phyloP scores from a whole-genome alignment of 1,140 invertebrate genomes.

The Drosophila ambigua region DNA sequence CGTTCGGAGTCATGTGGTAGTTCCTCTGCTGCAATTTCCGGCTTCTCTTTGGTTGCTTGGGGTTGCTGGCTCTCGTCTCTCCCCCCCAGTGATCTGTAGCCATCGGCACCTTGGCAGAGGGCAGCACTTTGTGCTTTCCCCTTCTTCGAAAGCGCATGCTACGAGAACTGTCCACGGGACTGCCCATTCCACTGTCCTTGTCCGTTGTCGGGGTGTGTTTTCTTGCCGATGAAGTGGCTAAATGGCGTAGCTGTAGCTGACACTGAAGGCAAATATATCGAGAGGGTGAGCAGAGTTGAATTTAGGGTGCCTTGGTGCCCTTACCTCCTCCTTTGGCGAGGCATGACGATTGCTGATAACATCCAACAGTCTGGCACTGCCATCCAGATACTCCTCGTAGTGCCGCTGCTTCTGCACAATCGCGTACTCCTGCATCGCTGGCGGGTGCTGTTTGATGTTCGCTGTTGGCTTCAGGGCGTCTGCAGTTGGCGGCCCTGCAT shows the following conservation, averaged over 20 bases:
- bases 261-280: constrained; percentile 31
- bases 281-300: constrained; percentile 8
- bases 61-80: constrained; percentile 3
- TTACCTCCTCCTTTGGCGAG: constrained; percentile 26
- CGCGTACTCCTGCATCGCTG: constrained; percentile 56
- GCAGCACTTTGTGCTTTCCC: constrained; percentile 50
- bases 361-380: constrained; percentile 64
- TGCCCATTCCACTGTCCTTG: constrained; percentile 82
- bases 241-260: constrained; percentile 66
- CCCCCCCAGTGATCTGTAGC: constrained; percentile 22
- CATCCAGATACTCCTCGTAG: constrained; percentile 76
- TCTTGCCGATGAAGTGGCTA: constrained; percentile 27
- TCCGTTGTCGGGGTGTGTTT: constrained; percentile 61
- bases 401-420: constrained; percentile 71
- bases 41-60: constrained; percentile 62
- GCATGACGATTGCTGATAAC: constrained; percentile 53
- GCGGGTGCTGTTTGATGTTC: constrained; percentile 40
- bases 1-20: constrained; percentile 83
- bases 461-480: constrained; percentile 28
- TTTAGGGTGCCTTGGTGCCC: neutral
- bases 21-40: constrained; percentile 17
- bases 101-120: constrained; percentile 12
- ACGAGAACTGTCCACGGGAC: constrained; percentile 74
- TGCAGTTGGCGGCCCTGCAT: constrained; percentile 16
- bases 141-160: constrained; percentile 73